These are phyloP conservation scores for Tetraodon nigroviridis DNA, from an alignment of 2,113 vertebrate species.

Conservation along the genomic window DNA sequence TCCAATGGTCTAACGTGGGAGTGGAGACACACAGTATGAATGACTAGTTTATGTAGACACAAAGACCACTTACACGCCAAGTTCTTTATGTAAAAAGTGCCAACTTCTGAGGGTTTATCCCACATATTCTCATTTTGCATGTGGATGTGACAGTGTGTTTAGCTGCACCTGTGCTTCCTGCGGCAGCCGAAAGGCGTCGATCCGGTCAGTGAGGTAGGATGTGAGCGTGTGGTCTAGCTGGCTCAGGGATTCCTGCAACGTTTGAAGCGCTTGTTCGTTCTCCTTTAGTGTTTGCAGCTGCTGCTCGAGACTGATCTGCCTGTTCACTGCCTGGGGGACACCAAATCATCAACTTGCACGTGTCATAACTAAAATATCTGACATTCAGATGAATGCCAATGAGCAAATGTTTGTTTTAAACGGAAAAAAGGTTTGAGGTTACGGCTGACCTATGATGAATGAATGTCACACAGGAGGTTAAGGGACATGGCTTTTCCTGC, in stretches of 20 bases:
- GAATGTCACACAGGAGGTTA: neutral
- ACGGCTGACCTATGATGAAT: neutral
- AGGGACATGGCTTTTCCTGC: neutral
- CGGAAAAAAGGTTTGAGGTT: neutral
- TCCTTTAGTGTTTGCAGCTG: constrained; percentile 83
- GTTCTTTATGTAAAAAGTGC: no score
- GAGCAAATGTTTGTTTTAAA: neutral
- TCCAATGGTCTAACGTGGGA: constrained; percentile 80
- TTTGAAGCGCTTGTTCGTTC: constrained; percentile 81
- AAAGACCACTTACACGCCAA: no score
- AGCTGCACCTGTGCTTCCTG: constrained; percentile 88
- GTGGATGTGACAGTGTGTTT: neutral
- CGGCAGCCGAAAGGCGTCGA: constrained; percentile 91
- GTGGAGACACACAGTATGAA: no score
- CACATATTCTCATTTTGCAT: neutral
- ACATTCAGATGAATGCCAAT: neutral
- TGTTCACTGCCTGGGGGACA: constrained; percentile 79
- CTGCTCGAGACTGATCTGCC: constrained; percentile 87
- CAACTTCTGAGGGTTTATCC: neutral
- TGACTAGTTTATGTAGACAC: no score
- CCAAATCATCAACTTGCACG: neutral
- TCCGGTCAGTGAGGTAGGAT: constrained; percentile 89
- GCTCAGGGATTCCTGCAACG: constrained; percentile 83
- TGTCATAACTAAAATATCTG: neutral
- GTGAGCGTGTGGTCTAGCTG: constrained; percentile 90